These are phyloP conservation scores for Sebastiscus albofasciatus DNA, from an alignment of 2,797 vertebrate species.

Conservation along the genomic window DNA sequence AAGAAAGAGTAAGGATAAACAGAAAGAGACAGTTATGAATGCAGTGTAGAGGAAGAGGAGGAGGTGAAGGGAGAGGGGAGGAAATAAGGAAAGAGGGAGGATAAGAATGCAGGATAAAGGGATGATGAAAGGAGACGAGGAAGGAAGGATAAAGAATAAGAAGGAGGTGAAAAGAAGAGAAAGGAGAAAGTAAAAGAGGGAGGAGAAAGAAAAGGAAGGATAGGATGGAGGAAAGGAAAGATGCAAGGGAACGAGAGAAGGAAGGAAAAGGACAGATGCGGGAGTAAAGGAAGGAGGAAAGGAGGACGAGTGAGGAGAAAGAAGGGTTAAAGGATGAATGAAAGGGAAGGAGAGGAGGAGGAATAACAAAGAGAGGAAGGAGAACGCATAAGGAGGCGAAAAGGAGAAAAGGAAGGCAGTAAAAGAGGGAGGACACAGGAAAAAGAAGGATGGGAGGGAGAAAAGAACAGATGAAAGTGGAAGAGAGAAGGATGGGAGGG, in stretches of 20 bases:
- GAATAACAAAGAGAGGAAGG: no score
- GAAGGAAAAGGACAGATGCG: no score
- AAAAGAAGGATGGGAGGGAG: background rate
- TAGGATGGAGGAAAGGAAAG: background rate
- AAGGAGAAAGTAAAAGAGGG: background rate
- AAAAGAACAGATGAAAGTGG: no score
- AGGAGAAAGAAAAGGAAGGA: background rate
- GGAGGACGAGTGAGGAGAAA: no score
- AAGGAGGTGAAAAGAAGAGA: background rate
- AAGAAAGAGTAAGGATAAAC: slow-evolving; percentile 7
- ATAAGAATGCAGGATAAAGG: no score
- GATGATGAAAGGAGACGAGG: no score
- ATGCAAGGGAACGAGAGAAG: no score
- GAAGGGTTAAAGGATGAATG: background rate
- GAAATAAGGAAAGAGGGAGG: no score
- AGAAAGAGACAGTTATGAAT: background rate
- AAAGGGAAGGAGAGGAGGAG: background rate
- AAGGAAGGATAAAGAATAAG: background rate
- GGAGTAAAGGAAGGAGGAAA: background rate
- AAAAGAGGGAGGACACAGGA: background rate
- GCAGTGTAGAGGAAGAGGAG: background rate
- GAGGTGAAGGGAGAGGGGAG: background rate
- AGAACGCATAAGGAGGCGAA: background rate
- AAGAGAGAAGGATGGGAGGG: background rate
- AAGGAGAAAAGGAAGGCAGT: background rate